Percentiles rank a stretch among this genome's conserved stretches.
Conservation (phyloP, 1,140 invertebrate genomes). For the Cotesia vestalis region DNA sequence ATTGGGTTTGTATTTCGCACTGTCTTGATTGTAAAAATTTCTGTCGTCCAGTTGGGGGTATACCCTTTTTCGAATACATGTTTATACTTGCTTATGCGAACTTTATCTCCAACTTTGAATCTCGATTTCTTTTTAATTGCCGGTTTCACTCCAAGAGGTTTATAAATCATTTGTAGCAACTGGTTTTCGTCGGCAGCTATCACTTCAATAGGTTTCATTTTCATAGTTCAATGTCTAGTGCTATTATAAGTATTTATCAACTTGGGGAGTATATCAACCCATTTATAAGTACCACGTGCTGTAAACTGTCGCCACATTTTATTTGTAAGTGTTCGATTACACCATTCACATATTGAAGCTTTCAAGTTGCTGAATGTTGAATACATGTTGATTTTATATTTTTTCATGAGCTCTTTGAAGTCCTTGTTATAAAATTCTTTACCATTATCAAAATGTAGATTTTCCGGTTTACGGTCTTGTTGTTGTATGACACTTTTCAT, state of each 20-base stretch:
- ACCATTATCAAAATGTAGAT: background rate
- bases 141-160: background rate
- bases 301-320: constrained; percentile 21
- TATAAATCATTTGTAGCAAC: background rate
- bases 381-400: constrained; percentile 27
- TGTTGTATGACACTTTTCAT: constrained; percentile 24
- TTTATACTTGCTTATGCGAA: constrained; percentile 16
- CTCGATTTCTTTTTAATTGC: background rate
- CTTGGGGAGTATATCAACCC: constrained; percentile 17
- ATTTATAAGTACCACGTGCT: constrained; percentile 9
- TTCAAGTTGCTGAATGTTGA: constrained; percentile 51
- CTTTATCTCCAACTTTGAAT: constrained; percentile 17
- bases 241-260: constrained; percentile 15
- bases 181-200: constrained; percentile 8
- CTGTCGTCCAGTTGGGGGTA: background rate
- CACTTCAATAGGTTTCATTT: constrained; percentile 16
- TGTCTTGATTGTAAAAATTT: constrained; percentile 17
- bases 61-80: constrained; percentile 7
- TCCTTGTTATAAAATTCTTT: background rate
- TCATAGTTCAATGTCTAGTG: constrained; percentile 18
- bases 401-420: constrained; percentile 1
- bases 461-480: constrained; percentile 26
- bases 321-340: background rate
- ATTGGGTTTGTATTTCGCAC: background rate
- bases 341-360: constrained; percentile 43